A percentile compares a stretch with the other conserved stretches of the same genome.
Conservation (phyloP, 2,888 invertebrate species). For the Metellina segmentata region DNA sequence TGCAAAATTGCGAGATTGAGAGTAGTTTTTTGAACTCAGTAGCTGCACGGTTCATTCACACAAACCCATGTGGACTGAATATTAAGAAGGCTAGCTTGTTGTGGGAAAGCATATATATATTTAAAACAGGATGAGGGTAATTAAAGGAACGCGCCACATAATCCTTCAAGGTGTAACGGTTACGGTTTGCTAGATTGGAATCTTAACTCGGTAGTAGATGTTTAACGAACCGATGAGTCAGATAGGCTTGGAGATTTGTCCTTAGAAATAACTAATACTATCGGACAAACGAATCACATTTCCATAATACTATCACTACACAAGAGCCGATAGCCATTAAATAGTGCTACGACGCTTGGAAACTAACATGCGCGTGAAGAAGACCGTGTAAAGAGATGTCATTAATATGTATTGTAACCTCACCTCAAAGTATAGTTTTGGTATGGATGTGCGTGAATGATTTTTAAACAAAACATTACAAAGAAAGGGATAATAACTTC, state of each 20-base stretch:
- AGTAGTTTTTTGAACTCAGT: slow-evolving; percentile 68
- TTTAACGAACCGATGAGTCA: slow-evolving; percentile 39
- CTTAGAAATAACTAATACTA: neutral
- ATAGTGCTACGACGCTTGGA: too few species aligned
- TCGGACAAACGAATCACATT: too few species aligned
- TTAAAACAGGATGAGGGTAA: slow-evolving; percentile 52
- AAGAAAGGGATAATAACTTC: too few species aligned
- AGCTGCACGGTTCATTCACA: slow-evolving; percentile 59
- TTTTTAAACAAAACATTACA: too few species aligned
- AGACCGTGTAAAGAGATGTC: too few species aligned
- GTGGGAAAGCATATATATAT: slow-evolving; percentile 30
- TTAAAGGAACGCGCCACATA: slow-evolving; percentile 55
- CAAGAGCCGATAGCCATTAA: too few species aligned
- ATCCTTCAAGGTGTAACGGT: slow-evolving; percentile 71
- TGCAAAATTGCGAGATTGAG: slow-evolving; percentile 38
- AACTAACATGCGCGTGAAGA: too few species aligned
- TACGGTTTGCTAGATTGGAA: slow-evolving; percentile 69
- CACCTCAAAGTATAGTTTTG: too few species aligned
- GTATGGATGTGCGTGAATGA: too few species aligned
- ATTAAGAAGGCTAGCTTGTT: slow-evolving; percentile 9
- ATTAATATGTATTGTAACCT: too few species aligned
- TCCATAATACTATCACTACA: too few species aligned
- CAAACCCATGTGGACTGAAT: slow-evolving; percentile 33
- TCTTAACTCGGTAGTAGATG: slow-evolving; percentile 25
- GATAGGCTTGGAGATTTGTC: slow-evolving; percentile 1